Conservation (phyloP, 2,797 vertebrate genomes). For the Crenuchus spilurus region DNA sequence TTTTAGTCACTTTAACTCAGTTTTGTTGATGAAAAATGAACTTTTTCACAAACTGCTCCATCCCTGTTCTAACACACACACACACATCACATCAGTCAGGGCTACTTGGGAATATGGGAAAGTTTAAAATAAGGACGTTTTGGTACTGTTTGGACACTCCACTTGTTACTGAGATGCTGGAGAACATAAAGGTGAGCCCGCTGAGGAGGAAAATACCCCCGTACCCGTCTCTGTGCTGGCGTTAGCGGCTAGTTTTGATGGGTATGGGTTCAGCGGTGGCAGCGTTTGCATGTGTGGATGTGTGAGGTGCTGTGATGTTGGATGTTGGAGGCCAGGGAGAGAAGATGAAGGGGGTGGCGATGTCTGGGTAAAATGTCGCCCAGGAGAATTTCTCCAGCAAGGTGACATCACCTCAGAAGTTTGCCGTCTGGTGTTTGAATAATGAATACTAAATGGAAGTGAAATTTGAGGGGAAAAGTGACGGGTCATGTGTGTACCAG, state of each 20-base stretch:
- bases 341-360: not conserved
- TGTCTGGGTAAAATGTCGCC: slow-evolving; percentile 4
- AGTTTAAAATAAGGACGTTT: too few relatives aligned
- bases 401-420: not conserved
- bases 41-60: too few relatives aligned
- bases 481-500: not conserved
- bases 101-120: too few relatives aligned
- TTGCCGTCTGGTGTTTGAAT: slow-evolving; percentile 1
- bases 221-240: not conserved
- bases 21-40: too few relatives aligned
- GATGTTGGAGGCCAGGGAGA: not conserved
- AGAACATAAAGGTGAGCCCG: not conserved
- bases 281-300: slow-evolving; percentile 56
- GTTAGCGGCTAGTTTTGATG: not conserved
- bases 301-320: slow-evolving; percentile 1
- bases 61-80: too few relatives aligned
- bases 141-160: too few relatives aligned
- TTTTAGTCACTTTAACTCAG: too few relatives aligned
- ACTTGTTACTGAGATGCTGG: not conserved
- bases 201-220: too few relatives aligned
- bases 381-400: not conserved
- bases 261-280: slow-evolving; percentile 31
- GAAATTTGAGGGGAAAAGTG: not conserved
- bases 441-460: slow-evolving; percentile 3
- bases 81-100: too few relatives aligned